A percentile compares a stretch with the other conserved stretches of the same genome.
phyloP scores from a whole-genome alignment of 2,113 vertebrate species.

The Toxotes chatareus region DNA sequence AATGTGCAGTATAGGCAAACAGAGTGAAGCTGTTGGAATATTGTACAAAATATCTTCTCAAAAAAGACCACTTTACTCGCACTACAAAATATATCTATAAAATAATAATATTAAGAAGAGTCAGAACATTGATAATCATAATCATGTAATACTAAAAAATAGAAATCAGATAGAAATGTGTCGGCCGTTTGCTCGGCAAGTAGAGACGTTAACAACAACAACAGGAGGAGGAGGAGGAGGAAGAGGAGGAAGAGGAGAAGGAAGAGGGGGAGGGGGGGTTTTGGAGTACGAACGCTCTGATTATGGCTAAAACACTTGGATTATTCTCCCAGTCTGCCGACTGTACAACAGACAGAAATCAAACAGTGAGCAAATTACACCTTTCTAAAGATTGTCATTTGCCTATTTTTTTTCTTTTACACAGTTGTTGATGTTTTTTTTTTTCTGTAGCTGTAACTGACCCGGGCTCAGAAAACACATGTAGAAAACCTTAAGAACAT shows the following conservation, averaged over 20 bases:
- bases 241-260: background rate
- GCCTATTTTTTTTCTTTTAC: slow-evolving; percentile 69
- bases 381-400: slow-evolving; percentile 86
- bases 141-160: slow-evolving; percentile 61
- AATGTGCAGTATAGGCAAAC: slow-evolving; percentile 77
- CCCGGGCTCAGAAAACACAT: slow-evolving; percentile 9
- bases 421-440: slow-evolving; percentile 58
- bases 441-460: slow-evolving; percentile 47
- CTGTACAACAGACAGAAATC: slow-evolving; percentile 66
- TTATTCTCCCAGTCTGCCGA: slow-evolving; percentile 51
- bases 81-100: slow-evolving; percentile 81
- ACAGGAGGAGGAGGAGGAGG: too few species aligned
- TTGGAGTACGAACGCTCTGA: slow-evolving; percentile 63
- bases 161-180: slow-evolving; percentile 77
- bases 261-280: slow-evolving; percentile 48
- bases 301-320: slow-evolving; percentile 77
- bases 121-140: slow-evolving; percentile 23
- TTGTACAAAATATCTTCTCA: slow-evolving; percentile 78
- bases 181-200: slow-evolving; percentile 51
- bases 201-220: slow-evolving; percentile 32
- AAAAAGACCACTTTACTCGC: slow-evolving; percentile 75
- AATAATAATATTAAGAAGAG: slow-evolving; percentile 68
- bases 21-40: slow-evolving; percentile 64
- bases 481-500: slow-evolving; percentile 17
- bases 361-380: slow-evolving; percentile 80